A percentile compares a stretch with the other conserved stretches of the same genome.
Evolutionary conservation across 2,113 vertebrate genomes (phyloP).

Genomic region (Clarias macrocephalus): DNA sequence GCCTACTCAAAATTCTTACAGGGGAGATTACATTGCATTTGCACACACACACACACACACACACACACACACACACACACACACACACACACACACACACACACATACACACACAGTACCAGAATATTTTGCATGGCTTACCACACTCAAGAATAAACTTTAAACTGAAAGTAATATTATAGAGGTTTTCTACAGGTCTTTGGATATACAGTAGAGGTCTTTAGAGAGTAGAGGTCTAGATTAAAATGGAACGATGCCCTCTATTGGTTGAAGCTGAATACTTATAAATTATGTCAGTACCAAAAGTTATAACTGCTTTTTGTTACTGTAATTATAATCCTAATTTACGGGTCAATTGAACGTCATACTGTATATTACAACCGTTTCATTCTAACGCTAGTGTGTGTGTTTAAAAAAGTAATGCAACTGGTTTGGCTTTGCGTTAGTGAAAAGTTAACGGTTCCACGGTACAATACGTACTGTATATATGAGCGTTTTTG

Average conservation of each 20-base stretch:
- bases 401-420: not conserved
- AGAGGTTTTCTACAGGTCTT: not conserved
- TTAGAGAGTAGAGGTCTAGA: no score
- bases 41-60: conserved; percentile 20
- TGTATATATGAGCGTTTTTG: not conserved
- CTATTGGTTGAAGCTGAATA: conserved; percentile 48
- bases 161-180: not conserved
- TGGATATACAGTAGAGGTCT: not conserved
- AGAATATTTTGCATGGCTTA: conserved; percentile 12
- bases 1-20: not conserved
- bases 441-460: not conserved
- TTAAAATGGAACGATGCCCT: conserved; percentile 38
- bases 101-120: conserved; percentile 12
- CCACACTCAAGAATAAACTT: not conserved
- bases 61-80: conserved; percentile 21
- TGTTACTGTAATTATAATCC: not conserved
- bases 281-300: not conserved
- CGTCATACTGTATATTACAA: not conserved
- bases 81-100: conserved; percentile 18
- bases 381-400: not conserved
- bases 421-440: not conserved
- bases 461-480: not conserved
- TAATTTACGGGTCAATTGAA: not conserved
- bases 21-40: not conserved
- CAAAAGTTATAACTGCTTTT: not conserved